A percentile compares a stretch with the other conserved stretches of the same genome.
These are phyloP conservation scores for Eristalis arbustorum DNA, from an alignment of 2,888 invertebrate species.

Conservation along the genomic window DNA sequence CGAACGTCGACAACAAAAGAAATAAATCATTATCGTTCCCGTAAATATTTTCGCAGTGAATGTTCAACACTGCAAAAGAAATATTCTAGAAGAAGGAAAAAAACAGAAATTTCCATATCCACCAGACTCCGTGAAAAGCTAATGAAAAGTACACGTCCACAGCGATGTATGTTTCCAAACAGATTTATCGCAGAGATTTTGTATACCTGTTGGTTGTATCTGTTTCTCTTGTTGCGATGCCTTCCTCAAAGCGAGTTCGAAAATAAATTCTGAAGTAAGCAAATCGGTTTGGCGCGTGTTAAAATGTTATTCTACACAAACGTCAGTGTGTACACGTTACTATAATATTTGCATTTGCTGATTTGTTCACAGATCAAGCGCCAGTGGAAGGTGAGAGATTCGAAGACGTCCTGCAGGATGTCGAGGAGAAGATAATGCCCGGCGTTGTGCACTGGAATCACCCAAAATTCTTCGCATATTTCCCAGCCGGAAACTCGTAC, in stretches of 20 bases:
- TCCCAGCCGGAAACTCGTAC: constrained; percentile 94
- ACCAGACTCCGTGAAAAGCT: not conserved
- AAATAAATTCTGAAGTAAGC: constrained; percentile 24
- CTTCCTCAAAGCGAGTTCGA: constrained; percentile 5
- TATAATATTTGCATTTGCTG: not conserved
- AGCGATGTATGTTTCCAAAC: not conserved
- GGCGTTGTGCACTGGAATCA: constrained; percentile 96
- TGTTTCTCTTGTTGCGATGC: not conserved
- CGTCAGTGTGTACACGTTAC: not conserved
- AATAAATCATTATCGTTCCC: not conserved
- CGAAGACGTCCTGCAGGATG: constrained; percentile 88
- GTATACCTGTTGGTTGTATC: constrained; percentile 6
- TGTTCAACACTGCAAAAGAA: not conserved
- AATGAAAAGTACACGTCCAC: not conserved
- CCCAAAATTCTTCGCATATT: constrained; percentile 96
- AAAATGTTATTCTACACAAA: not conserved
- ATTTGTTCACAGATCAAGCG: constrained; percentile 81
- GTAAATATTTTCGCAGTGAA: not conserved
- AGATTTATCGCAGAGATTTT: not conserved
- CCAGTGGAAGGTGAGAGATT: constrained; percentile 88
- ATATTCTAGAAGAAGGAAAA: not conserved
- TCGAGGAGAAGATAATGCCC: constrained; percentile 89
- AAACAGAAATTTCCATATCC: not conserved
- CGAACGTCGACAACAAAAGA: not conserved
- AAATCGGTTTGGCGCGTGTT: constrained; percentile 29